Evolutionary conservation across 1,140 invertebrate genomes (phyloP), one percentile per base, ranked within the genome.

Genomic region (Dendroctonus ponderosae): DNA sequence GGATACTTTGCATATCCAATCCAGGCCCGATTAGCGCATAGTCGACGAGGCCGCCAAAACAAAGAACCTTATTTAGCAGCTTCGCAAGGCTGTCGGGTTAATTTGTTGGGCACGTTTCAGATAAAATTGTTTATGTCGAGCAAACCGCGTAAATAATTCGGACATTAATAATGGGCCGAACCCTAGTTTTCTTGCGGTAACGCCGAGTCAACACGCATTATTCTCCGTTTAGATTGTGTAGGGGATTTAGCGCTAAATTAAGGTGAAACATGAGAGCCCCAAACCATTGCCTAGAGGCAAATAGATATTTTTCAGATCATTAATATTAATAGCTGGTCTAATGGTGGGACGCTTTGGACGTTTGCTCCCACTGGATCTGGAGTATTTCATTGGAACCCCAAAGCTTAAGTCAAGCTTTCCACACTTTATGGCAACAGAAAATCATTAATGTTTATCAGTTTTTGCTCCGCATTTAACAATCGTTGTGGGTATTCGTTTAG

Each of bases 151-250:
- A 44, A 44, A 44, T 58, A 58, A 58, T 58, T 44, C 42, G 41
- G 42, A 58, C 56, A 58, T 58, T 58, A 58, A 58, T 58, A 58
- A 58, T 26, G 42, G 56, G 3, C 42, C 53, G 12, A 56, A 56
- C 53, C 56, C 56, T 58, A 58, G 41, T 58, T 58, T 58, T 58
- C 56, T 58, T 44, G 41, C 42, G 42, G 12, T 58, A 58, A 58
- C 37, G 50, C n/a, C 14, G 50, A 52, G 50, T 52, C 50, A 52
- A 52, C 50, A 52, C 50, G 50, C 50, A 52, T 37, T 52, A 52
- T 14, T 26, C 50, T 14, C 6, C 37, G 46, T 48, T 48, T 48
- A 48, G 46, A 8, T 48, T 48, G 46, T 48, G 46, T 48, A 5
- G 46, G 46, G 58, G 58, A 60, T 43, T 60, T 60, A 37, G 39